A percentile compares a stretch with the other conserved stretches of the same genome.
Evolutionary conservation across 1,140 invertebrate genomes (phyloP).

Genomic region (Pseudomyrmex sp.): DNA sequence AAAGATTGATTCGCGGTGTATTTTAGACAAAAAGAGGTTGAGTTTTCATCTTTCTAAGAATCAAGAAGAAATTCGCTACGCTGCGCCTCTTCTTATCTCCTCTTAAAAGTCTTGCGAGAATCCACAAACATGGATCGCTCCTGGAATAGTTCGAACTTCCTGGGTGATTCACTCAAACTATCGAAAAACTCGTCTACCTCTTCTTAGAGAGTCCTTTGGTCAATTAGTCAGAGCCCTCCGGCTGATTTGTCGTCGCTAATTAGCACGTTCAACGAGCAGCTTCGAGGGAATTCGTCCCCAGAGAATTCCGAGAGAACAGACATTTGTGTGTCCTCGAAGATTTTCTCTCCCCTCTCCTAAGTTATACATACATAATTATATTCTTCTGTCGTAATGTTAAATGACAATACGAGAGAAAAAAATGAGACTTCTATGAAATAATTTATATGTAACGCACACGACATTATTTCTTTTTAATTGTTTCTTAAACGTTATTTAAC

Average conservation of each 20-base stretch:
- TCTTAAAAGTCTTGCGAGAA: conserved; percentile 55
- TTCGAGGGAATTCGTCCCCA: conserved; percentile 54
- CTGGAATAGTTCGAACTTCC: conserved; percentile 61
- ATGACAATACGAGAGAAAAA: background rate
- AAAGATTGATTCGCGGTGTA: conserved; percentile 7
- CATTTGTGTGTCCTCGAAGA: background rate
- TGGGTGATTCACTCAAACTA: conserved; percentile 59
- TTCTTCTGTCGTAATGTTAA: no score
- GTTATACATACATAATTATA: background rate
- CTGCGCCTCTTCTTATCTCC: conserved; percentile 21
- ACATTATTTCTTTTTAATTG: conserved; percentile 7
- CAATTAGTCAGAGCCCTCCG: conserved; percentile 59
- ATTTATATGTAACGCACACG: background rate
- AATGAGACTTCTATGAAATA: background rate
- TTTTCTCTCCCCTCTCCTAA: no score
- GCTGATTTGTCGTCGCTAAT: conserved; percentile 63
- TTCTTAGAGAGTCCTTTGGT: conserved; percentile 57
- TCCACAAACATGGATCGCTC: conserved; percentile 45
- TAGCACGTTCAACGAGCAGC: conserved; percentile 60
- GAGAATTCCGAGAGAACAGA: conserved; percentile 54
- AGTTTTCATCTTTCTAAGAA: conserved; percentile 23
- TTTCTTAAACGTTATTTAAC: conserved; percentile 42
- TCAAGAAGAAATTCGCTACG: conserved; percentile 6
- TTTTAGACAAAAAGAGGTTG: background rate
- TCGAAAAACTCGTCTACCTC: conserved; percentile 66